These are phyloP conservation scores for Mythimna ferrago DNA, from an alignment of 2,888 invertebrate genomes.

Conservation along the genomic window DNA sequence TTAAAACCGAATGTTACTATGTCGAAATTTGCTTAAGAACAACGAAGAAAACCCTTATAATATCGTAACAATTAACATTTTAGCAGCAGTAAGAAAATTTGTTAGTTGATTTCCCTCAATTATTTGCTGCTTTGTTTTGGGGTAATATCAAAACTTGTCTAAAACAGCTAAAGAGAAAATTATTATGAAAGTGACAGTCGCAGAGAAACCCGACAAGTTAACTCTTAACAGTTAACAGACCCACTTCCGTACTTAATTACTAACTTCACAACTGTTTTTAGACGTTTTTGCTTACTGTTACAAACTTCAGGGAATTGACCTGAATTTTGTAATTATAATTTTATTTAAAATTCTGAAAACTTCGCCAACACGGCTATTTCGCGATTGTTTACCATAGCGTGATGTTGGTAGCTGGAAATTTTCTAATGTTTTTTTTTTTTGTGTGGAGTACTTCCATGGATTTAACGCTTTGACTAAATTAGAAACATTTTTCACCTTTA, in stretches of 20 bases:
- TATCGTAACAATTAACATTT: conserved; percentile 10
- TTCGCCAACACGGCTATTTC: conserved; percentile 10
- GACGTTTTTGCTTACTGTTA: conserved; percentile 59
- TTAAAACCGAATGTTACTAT: background rate
- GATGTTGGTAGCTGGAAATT: conserved; percentile 12
- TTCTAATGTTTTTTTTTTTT: background rate
- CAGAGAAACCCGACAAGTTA: conserved; percentile 40
- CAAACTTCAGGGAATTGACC: conserved; percentile 39
- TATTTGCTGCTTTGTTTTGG: conserved; percentile 29
- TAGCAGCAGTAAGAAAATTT: conserved; percentile 14
- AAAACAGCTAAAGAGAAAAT: conserved; percentile 42
- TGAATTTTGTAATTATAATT: conserved; percentile 57
- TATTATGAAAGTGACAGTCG: conserved; percentile 43
- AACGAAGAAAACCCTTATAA: too few species aligned
- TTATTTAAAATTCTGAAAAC: conserved; percentile 44
- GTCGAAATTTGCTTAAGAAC: too few species aligned
- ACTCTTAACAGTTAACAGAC: conserved; percentile 48
- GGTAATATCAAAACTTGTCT: conserved; percentile 49
- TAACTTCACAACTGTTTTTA: conserved; percentile 55
- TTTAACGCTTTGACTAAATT: background rate
- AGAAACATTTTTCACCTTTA: too few species aligned
- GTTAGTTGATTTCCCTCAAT: conserved; percentile 34
- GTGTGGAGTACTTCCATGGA: background rate
- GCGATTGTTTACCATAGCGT: conserved; percentile 31
- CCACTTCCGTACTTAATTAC: conserved; percentile 57